Conservation (phyloP, 2,888 invertebrate genomes). For the Philhelius pedissequus region DNA sequence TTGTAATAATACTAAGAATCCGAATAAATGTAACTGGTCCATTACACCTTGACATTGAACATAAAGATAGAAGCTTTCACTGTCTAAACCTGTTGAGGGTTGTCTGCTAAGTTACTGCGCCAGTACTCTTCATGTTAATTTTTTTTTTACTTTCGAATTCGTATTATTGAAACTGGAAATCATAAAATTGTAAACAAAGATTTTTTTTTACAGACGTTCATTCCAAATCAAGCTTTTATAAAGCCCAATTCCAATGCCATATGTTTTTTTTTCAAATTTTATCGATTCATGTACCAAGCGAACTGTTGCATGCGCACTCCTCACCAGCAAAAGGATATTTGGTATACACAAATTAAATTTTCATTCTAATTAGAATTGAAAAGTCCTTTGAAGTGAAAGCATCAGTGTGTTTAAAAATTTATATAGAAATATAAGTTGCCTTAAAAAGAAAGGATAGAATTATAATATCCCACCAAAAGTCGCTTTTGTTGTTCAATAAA, state of each 20-base stretch:
- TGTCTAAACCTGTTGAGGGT: conserved; percentile 12
- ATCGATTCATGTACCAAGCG: conserved; percentile 46
- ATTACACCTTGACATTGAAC: conserved; percentile 11
- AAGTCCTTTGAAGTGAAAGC: conserved; percentile 50
- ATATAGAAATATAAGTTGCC: neutral
- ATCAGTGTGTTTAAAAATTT: conserved; percentile 25
- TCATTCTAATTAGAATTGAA: conserved; percentile 38
- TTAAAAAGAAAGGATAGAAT: conserved; percentile 19
- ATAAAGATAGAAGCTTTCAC: neutral
- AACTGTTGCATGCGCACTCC: conserved; percentile 67
- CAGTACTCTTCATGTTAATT: neutral
- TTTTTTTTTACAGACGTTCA: neutral
- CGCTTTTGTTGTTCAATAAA: conserved; percentile 34
- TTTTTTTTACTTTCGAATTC: neutral
- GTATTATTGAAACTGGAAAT: neutral
- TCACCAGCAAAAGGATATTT: neutral
- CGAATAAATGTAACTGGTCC: neutral
- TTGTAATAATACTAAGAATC: too few species aligned
- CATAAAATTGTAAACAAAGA: conserved; percentile 14
- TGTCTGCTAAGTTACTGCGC: neutral
- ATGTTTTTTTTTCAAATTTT: conserved; percentile 24
- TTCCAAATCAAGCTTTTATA: neutral
- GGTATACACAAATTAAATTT: conserved; percentile 63
- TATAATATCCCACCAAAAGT: conserved; percentile 22
- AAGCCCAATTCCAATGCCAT: conserved; percentile 36